phyloP scores from a whole-genome alignment of 2,113 vertebrate species.

The Andinoacara biseriatus region DNA sequence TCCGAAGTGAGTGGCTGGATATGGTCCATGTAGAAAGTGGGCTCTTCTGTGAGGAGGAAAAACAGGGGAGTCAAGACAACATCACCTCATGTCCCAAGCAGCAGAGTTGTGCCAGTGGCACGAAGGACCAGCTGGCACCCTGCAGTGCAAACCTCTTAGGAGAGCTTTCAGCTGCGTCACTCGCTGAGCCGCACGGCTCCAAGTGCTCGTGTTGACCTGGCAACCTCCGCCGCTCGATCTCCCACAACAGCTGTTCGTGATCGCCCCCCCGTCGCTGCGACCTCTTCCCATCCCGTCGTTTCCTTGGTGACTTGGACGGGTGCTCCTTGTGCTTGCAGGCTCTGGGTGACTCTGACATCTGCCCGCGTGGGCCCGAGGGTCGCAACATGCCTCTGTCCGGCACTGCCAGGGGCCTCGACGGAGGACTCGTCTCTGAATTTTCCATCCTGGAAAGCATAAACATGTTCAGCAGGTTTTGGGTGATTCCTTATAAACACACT shows the following conservation, averaged over 20 bases:
- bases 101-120: constrained; percentile 46
- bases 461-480: background rate
- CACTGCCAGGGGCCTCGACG: background rate
- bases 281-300: constrained; percentile 77
- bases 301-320: constrained; percentile 73
- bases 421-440: constrained; percentile 45
- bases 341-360: constrained; percentile 47
- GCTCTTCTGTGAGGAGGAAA: constrained; percentile 72
- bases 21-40: constrained; percentile 85
- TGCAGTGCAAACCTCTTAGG: constrained; percentile 76
- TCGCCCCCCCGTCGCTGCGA: constrained; percentile 64
- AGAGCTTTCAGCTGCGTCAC: constrained; percentile 75
- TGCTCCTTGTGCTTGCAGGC: constrained; percentile 63
- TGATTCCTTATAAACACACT: background rate
- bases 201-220: constrained; percentile 78
- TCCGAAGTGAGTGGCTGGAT: constrained; percentile 85
- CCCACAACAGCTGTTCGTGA: constrained; percentile 73
- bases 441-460: constrained; percentile 65
- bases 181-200: constrained; percentile 62
- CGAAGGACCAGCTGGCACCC: constrained; percentile 56
- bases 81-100: constrained; percentile 42
- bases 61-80: constrained; percentile 35
- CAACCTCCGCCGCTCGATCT: constrained; percentile 67
- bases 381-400: constrained; percentile 26
- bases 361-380: constrained; percentile 25